Conservation (phyloP, 1,140 invertebrate species). For the Trichogramma pretiosum region DNA sequence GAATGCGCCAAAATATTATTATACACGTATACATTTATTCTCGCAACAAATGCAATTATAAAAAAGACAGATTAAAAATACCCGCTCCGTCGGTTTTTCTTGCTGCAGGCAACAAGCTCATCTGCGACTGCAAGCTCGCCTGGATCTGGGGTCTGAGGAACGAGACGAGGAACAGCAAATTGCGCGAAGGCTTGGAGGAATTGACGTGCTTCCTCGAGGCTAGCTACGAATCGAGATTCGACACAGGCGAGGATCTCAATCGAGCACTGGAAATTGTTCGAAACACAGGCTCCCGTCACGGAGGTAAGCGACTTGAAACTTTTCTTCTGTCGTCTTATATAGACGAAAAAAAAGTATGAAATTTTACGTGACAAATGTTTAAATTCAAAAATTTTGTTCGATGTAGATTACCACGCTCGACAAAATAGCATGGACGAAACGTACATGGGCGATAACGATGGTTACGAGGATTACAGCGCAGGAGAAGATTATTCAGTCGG, state of each 20-base stretch:
- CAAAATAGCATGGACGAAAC: background rate
- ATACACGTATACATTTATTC: background rate
- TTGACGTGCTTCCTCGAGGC: slow-evolving; percentile 58
- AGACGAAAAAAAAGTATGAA: too few species aligned
- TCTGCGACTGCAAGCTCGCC: slow-evolving; percentile 66
- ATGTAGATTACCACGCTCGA: too few species aligned
- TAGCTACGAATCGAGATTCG: slow-evolving; percentile 31
- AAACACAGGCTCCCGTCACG: slow-evolving; percentile 37
- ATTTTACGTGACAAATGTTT: too few species aligned
- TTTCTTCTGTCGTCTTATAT: too few species aligned
- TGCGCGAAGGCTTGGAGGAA: slow-evolving; percentile 56
- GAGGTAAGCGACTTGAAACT: too few species aligned
- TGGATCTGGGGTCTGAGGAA: slow-evolving; percentile 67
- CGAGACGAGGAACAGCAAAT: slow-evolving; percentile 59
- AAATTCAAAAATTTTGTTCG: too few species aligned
- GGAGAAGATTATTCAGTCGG: slow-evolving; percentile 14
- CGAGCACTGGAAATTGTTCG: slow-evolving; percentile 28
- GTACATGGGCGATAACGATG: slow-evolving; percentile 15
- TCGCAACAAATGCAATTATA: background rate
- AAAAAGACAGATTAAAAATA: background rate
- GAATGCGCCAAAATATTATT: too few species aligned
- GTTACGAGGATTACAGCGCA: slow-evolving; percentile 27
- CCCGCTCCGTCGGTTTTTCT: slow-evolving; percentile 15
- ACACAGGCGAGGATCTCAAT: slow-evolving; percentile 29
- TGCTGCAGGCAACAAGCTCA: slow-evolving; percentile 65